Conservation (phyloP, 2,888 invertebrate genomes). For the Acronicta leporina region DNA sequence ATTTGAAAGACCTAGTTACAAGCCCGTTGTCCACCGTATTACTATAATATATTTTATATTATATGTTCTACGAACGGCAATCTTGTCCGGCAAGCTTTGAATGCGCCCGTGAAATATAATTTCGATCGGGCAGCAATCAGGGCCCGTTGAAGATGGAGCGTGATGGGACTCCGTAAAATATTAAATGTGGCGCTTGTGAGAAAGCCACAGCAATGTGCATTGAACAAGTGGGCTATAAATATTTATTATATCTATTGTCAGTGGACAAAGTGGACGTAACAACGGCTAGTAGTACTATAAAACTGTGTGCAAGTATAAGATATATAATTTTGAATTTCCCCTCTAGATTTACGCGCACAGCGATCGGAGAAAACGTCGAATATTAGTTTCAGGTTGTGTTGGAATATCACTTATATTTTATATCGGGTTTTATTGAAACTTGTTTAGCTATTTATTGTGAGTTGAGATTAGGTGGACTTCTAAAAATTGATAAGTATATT, state of each 20-base stretch:
- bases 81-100: constrained; percentile 85
- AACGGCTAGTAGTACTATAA: constrained; percentile 8
- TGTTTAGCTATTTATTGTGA: too few relatives aligned
- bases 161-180: constrained; percentile 86
- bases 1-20: constrained; percentile 21
- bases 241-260: constrained; percentile 59
- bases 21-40: constrained; percentile 44
- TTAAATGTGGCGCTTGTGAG: constrained; percentile 76
- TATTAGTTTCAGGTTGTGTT: too few relatives aligned
- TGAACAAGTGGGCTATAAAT: constrained; percentile 63
- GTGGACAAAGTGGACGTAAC: constrained; percentile 42
- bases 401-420: too few relatives aligned
- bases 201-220: constrained; percentile 61
- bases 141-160: constrained; percentile 87
- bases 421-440: too few relatives aligned
- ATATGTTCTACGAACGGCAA: constrained; percentile 69
- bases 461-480: too few relatives aligned
- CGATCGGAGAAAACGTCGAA: too few relatives aligned
- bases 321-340: constrained; percentile 16
- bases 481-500: too few relatives aligned
- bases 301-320: constrained; percentile 9
- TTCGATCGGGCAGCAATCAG: constrained; percentile 89
- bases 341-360: background rate
- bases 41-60: constrained; percentile 55
- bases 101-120: constrained; percentile 88